phyloP scores from a whole-genome alignment of 2,797 vertebrate genomes.

The Knipowitschia caucasica region DNA sequence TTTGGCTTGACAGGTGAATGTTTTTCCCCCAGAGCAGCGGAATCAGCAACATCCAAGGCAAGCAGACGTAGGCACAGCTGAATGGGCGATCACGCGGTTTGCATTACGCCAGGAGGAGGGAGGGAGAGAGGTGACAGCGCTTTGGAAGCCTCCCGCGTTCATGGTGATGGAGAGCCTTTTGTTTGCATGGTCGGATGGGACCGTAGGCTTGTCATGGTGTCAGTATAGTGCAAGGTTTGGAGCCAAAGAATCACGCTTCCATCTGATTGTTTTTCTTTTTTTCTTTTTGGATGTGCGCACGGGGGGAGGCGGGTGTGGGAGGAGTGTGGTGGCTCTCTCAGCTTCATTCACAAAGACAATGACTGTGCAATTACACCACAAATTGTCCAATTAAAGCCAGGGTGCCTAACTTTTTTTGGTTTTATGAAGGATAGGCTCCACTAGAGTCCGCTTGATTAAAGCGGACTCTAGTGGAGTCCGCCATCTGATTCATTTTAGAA shows the following conservation, averaged over 20 bases:
- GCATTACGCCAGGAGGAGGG: constrained; percentile 56
- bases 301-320: constrained; percentile 16
- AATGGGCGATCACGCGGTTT: constrained; percentile 74
- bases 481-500: too few relatives aligned
- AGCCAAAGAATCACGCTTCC: constrained; percentile 52
- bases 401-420: too few relatives aligned
- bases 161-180: constrained; percentile 16
- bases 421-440: too few relatives aligned
- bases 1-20: constrained; percentile 34
- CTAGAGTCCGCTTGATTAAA: too few relatives aligned
- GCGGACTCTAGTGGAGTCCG: too few relatives aligned
- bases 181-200: constrained; percentile 1
- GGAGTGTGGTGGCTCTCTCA: constrained; percentile 33
- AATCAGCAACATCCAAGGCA: constrained; percentile 5
- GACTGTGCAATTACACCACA: constrained; percentile 32
- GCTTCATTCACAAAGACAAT: constrained; percentile 64
- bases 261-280: constrained; percentile 23
- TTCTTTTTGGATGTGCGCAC: constrained; percentile 21
- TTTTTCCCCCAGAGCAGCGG: constrained; percentile 5
- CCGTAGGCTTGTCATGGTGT: not conserved
- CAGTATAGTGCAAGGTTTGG: constrained; percentile 16
- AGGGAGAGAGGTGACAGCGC: constrained; percentile 53
- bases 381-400: constrained; percentile 17
- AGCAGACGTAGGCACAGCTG: constrained; percentile 52
- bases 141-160: constrained; percentile 42